Conservation (phyloP, 2,888 invertebrate species). For the Leucoptera coffeella region DNA sequence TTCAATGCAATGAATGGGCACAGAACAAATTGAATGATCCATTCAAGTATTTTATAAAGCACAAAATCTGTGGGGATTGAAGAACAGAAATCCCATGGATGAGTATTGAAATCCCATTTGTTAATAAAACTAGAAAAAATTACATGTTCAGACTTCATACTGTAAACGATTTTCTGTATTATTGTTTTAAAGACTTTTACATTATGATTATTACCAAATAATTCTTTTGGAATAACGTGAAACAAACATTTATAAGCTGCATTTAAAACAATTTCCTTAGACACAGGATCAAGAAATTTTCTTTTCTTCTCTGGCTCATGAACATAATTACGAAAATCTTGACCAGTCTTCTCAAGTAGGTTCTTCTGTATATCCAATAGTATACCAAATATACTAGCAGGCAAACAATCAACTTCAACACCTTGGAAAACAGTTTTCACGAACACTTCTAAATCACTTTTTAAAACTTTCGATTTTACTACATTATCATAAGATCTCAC, state of each 20-base stretch:
- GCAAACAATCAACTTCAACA: too few relatives aligned
- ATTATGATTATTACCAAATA: slow-evolving; percentile 25
- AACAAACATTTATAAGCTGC: slow-evolving; percentile 16
- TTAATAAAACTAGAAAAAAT: slow-evolving; percentile 12
- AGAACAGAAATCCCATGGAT: slow-evolving; percentile 17
- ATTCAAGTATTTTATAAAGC: slow-evolving; percentile 14
- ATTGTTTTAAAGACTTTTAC: slow-evolving; percentile 20
- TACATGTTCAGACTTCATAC: slow-evolving; percentile 33
- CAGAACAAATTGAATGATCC: slow-evolving; percentile 25
- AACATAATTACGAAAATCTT: slow-evolving; percentile 25
- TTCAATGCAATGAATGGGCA: slow-evolving; percentile 29
- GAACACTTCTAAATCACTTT: slow-evolving; percentile 1
- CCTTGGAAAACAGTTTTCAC: too few relatives aligned
- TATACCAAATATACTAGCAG: too few relatives aligned
- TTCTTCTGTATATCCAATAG: slow-evolving; percentile 11
- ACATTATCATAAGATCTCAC: slow-evolving; percentile 25
- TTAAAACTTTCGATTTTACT: slow-evolving; percentile 13
- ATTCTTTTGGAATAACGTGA: slow-evolving; percentile 21
- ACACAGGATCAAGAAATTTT: slow-evolving; percentile 12
- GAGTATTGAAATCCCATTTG: slow-evolving; percentile 21
- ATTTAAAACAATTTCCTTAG: slow-evolving; percentile 18
- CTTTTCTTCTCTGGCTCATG: slow-evolving; percentile 4
- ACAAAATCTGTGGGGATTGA: slow-evolving; percentile 9
- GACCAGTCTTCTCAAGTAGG: slow-evolving; percentile 15
- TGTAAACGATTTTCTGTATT: slow-evolving; percentile 17